Percentiles rank a stretch among this genome's conserved stretches.
Conservation (phyloP, 2,888 invertebrate species). For the Amiota minor region DNA sequence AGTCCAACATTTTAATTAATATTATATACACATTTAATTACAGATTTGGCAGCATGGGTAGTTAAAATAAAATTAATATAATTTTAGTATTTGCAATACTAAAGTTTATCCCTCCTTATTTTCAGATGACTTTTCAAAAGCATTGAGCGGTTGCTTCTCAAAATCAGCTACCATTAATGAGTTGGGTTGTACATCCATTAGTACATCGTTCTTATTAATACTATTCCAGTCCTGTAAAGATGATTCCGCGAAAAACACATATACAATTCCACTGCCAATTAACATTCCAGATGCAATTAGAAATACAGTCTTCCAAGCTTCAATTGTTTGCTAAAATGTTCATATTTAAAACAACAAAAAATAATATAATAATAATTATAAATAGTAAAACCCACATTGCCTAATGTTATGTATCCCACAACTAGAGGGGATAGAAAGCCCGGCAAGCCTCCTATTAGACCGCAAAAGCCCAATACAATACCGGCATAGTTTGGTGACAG, state of each 20-base stretch:
- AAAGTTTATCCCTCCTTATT: background rate
- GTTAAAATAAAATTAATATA: too few relatives aligned
- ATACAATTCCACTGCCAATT: slow-evolving; percentile 75
- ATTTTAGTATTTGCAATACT: too few relatives aligned
- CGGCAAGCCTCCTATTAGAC: slow-evolving; percentile 76
- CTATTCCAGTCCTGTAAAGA: slow-evolving; percentile 78
- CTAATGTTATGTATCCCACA: slow-evolving; percentile 78
- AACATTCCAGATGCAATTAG: slow-evolving; percentile 76
- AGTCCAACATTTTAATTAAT: too few relatives aligned
- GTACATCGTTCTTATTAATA: slow-evolving; percentile 41
- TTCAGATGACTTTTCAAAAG: slow-evolving; percentile 8
- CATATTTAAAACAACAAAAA: background rate
- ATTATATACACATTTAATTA: too few relatives aligned
- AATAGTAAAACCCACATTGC: slow-evolving; percentile 76
- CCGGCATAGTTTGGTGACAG: slow-evolving; percentile 79
- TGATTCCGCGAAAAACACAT: slow-evolving; percentile 76
- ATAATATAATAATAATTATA: background rate
- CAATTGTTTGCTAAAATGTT: slow-evolving; percentile 76
- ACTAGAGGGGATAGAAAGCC: slow-evolving; percentile 79
- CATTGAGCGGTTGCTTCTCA: slow-evolving; percentile 50
- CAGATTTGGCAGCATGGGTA: too few relatives aligned
- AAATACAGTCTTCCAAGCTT: slow-evolving; percentile 79
- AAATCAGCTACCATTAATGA: background rate
- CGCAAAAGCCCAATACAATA: slow-evolving; percentile 78
- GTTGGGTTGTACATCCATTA: slow-evolving; percentile 63